phyloP scores from a whole-genome alignment of 2,113 vertebrate genomes.

The Larimichthys crocea region DNA sequence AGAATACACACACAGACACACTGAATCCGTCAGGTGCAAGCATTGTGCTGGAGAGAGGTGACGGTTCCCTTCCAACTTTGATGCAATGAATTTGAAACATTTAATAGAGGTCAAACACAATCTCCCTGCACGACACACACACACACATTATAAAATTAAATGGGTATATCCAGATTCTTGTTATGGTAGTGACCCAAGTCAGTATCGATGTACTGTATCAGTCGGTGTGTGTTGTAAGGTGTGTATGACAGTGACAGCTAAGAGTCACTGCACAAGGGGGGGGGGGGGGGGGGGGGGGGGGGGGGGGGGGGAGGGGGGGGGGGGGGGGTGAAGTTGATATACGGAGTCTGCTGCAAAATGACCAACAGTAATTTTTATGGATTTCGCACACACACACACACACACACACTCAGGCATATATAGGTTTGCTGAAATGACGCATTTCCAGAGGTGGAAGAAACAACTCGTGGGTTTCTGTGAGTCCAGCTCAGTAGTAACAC shows the following conservation, averaged over 20 bases:
- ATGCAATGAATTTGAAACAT: slow-evolving; percentile 71
- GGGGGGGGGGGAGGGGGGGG: no score
- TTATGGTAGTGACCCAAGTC: slow-evolving; percentile 42
- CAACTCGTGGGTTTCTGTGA: no score
- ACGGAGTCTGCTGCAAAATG: slow-evolving; percentile 53
- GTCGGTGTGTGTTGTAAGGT: slow-evolving; percentile 1
- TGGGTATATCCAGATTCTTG: slow-evolving; percentile 35
- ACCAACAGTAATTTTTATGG: slow-evolving; percentile 66
- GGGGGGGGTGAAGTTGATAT: no score
- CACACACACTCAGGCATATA: slow-evolving; percentile 1
- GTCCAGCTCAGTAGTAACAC: not conserved
- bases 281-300: no score
- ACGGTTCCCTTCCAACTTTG: slow-evolving; percentile 15
- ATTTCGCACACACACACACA: slow-evolving; percentile 1
- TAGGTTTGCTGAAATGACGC: not conserved
- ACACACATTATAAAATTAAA: slow-evolving; percentile 35
- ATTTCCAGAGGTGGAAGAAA: slow-evolving; percentile 3
- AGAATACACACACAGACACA: slow-evolving; percentile 17
- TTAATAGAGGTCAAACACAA: slow-evolving; percentile 48
- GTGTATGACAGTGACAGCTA: slow-evolving; percentile 47
- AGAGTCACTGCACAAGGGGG: slow-evolving; percentile 64
- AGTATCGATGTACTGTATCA: slow-evolving; percentile 15
- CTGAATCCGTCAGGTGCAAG: not conserved
- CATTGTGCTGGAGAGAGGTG: slow-evolving; percentile 12
- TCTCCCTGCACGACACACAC: slow-evolving; percentile 6